phyloP scores from a whole-genome alignment of 2,888 invertebrate species.

The Orthosia gracilis region DNA sequence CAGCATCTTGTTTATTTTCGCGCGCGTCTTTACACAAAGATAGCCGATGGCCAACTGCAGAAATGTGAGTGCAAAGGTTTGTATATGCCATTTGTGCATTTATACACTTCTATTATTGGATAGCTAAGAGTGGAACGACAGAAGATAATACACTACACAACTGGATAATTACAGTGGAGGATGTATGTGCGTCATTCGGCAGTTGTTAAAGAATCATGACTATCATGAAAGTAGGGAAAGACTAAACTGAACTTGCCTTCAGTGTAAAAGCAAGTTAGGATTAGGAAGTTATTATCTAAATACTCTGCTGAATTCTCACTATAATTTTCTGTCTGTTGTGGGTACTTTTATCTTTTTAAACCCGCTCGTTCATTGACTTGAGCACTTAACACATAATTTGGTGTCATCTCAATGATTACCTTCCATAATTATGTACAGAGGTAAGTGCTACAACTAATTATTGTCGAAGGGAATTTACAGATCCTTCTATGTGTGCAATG shows the following conservation, averaged over 20 bases:
- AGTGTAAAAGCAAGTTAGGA: not conserved
- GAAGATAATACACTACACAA: slow-evolving; percentile 42
- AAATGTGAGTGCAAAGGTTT: slow-evolving; percentile 27
- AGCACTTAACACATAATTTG: not conserved
- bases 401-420: not conserved
- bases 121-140: slow-evolving; percentile 26
- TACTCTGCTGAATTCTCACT: not conserved
- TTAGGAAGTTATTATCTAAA: not conserved
- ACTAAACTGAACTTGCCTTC: not conserved
- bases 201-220: slow-evolving; percentile 6
- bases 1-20: slow-evolving; percentile 49
- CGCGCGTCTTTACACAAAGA: slow-evolving; percentile 51
- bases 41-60: slow-evolving; percentile 48
- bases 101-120: slow-evolving; percentile 53
- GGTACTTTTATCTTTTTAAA: not conserved
- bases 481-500: not conserved
- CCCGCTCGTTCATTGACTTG: slow-evolving; percentile 3
- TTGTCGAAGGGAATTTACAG: not conserved
- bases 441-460: not conserved
- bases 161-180: slow-evolving; percentile 3
- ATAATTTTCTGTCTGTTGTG: not conserved
- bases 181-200: slow-evolving; percentile 22
- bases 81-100: slow-evolving; percentile 52
- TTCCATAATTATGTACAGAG: not conserved
- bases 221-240: not conserved